Percentiles rank a stretch among this genome's conserved stretches.
Evolutionary conservation across 2,797 vertebrate species (phyloP).

Genomic region (Hydrophis major): DNA sequence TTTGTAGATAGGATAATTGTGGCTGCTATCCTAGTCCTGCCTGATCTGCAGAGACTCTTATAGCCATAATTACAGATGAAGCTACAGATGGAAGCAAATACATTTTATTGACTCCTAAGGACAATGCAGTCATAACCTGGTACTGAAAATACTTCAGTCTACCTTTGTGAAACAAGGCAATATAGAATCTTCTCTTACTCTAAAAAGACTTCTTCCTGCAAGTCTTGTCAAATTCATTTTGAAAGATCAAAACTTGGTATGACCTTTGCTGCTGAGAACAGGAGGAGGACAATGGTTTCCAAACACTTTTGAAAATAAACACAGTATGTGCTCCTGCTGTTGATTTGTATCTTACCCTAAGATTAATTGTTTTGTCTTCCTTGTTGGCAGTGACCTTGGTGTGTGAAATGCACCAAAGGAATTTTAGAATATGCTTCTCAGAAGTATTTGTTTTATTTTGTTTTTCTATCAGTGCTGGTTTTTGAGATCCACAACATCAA

Average conservation of each 20-base stretch:
- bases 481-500: not conserved
- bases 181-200: not conserved
- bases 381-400: constrained; percentile 26
- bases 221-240: not conserved
- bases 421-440: not conserved
- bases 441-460: not conserved
- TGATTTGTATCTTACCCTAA: constrained; percentile 13
- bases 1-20: not conserved
- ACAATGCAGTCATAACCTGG: not conserved
- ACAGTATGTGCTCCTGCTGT: not conserved
- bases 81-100: not conserved
- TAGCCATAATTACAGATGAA: not conserved
- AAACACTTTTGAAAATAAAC: constrained; percentile 20
- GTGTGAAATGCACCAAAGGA: constrained; percentile 13
- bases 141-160: not conserved
- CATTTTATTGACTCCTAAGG: constrained; percentile 4
- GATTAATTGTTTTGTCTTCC: constrained; percentile 7
- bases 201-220: not conserved
- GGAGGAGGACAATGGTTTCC: not conserved
- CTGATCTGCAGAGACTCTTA: not conserved
- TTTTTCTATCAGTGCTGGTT: not conserved
- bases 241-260: not conserved
- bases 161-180: not conserved
- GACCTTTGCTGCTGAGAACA: not conserved
- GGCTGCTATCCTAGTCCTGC: not conserved